phyloP scores from a whole-genome alignment of 1,140 invertebrate genomes.

The Thaumatotibia leucotreta region DNA sequence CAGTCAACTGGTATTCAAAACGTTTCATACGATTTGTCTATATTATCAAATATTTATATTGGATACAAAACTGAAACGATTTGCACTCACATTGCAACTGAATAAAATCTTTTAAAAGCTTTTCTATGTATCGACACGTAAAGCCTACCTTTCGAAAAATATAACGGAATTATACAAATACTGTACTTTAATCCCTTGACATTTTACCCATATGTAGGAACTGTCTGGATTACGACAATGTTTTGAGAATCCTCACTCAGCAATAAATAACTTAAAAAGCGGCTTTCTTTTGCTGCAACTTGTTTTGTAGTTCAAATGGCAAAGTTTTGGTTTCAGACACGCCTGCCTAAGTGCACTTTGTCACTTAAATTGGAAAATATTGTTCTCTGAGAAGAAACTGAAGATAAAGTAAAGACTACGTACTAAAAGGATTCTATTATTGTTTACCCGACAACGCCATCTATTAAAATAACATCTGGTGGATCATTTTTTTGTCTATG shows the following conservation, averaged over 20 bases:
- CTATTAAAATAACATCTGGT: slow-evolving; percentile 2
- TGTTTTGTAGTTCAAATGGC: slow-evolving; percentile 61
- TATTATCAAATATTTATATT: no score
- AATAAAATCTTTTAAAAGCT: slow-evolving; percentile 42
- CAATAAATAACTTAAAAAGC: slow-evolving; percentile 34
- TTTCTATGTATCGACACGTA: slow-evolving; percentile 45
- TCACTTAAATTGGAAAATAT: slow-evolving; percentile 75
- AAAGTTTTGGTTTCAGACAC: slow-evolving; percentile 71
- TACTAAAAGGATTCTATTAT: slow-evolving; percentile 37
- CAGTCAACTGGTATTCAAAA: no score
- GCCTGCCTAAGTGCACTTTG: slow-evolving; percentile 73
- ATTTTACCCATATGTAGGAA: neutral
- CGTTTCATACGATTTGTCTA: no score
- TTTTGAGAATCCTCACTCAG: slow-evolving; percentile 17
- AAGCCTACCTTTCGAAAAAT: slow-evolving; percentile 20
- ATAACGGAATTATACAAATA: neutral
- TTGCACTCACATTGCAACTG: no score
- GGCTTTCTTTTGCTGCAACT: slow-evolving; percentile 34
- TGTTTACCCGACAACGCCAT: slow-evolving; percentile 17
- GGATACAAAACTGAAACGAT: no score
- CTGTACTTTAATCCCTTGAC: neutral
- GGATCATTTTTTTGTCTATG: neutral
- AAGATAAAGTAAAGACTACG: slow-evolving; percentile 35
- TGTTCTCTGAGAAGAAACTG: slow-evolving; percentile 51
- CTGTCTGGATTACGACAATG: neutral